A percentile compares a stretch with the other conserved stretches of the same genome.
Conservation (phyloP, 2,113 vertebrate species). For the Rana temporaria region DNA sequence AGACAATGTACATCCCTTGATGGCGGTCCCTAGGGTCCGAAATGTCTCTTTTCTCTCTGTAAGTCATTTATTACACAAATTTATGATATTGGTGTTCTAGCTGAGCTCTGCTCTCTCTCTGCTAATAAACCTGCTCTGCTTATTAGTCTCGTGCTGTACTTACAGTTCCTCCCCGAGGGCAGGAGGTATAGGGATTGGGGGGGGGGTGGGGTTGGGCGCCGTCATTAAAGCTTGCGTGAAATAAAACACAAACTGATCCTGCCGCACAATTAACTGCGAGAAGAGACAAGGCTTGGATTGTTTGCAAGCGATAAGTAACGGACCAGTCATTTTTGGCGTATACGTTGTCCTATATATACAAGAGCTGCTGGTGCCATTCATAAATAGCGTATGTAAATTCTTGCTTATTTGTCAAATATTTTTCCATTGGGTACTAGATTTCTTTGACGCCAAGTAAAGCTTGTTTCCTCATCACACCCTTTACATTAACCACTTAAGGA, state of each 20-base stretch:
- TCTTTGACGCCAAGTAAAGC: no score
- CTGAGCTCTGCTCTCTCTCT: neutral
- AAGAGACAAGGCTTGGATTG: neutral
- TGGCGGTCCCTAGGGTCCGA: neutral
- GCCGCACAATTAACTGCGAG: neutral
- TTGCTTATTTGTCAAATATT: no score
- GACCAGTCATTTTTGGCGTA: no score
- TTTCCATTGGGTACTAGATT: no score
- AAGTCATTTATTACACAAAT: conserved; percentile 31
- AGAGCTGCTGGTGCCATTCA: no score
- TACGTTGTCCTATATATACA: no score
- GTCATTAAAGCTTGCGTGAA: neutral
- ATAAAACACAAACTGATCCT: neutral
- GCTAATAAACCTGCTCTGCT: conserved; percentile 3
- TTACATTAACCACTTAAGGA: no score
- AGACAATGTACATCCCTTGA: neutral
- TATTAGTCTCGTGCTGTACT: conserved; percentile 5
- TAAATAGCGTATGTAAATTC: no score
- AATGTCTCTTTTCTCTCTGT: conserved; percentile 26
- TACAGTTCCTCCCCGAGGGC: neutral
- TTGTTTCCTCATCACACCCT: no score
- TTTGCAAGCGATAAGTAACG: no score
- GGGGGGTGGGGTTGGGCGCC: neutral
- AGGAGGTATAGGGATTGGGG: neutral
- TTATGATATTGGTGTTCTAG: conserved; percentile 12